Evolutionary conservation across 1,140 invertebrate species (phyloP), one percentile per base, ranked within the genome.

Genomic region (Hormaphis cornu): DNA sequence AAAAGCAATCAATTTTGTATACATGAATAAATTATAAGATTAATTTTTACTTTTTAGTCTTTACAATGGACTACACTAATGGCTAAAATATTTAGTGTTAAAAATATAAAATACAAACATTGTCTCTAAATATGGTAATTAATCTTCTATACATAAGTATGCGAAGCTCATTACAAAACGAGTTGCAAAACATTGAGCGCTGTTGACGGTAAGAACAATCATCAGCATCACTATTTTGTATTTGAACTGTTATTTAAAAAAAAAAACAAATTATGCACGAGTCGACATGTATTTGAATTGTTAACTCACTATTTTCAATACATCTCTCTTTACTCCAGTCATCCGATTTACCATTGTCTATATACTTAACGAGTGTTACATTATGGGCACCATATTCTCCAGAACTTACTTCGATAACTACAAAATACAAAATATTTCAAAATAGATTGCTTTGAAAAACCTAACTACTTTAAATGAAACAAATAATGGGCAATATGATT

Each of bases 321-420:
- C 12, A 33, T 46, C 33, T 66, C 6, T 50, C 28, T 24, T 66
- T 48, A 24, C 30, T 44, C 58, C 58, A 63, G n/a, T 46, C 40
- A 63, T 44, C 46, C 18, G 40, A 63, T 63, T 63, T 63, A 7
- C 58, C 58, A 8, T 63, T 63, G 14, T 46, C 6, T 5, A 46
- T 46, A 44, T 46, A 28, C 5, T 63, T 28, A 2, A 63, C 40
- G 18, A 63, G 58, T 12, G 89, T 89, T 9, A 82, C 80, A 71
- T 76, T 78, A 44, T 80, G 79, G 74, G 86, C 87, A 73, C 87
- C 88, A 70, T 87, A 78, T 18, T 80, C 76, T 54, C 85, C 85
- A 0, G 26, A 33, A 50, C 42, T 50, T 10, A 66, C 18, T 66
- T 66, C 61, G 71, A 91, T 89, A 75, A 91, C 88, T 72, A 85